A percentile compares a stretch with the other conserved stretches of the same genome.
These are phyloP conservation scores for Thereva nobilitata DNA, from an alignment of 2,888 invertebrate species.

Conservation along the genomic window DNA sequence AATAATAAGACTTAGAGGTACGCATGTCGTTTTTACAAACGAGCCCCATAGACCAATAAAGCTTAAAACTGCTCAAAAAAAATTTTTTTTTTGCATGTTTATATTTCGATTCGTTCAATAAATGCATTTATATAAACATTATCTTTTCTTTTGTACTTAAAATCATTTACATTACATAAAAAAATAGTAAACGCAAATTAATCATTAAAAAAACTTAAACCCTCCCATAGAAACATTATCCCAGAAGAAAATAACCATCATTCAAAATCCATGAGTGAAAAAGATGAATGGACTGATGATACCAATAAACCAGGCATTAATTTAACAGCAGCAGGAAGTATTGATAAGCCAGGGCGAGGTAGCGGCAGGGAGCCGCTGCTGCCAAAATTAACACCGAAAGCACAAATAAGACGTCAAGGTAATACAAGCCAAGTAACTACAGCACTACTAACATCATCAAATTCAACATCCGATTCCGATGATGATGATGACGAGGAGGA, in stretches of 20 bases:
- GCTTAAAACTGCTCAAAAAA: too few species aligned
- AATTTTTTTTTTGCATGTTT: too few species aligned
- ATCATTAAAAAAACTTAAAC: too few species aligned
- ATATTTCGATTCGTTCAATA: too few species aligned
- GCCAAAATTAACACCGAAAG: conserved; percentile 63
- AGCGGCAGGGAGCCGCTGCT: conserved; percentile 61
- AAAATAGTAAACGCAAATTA: too few species aligned
- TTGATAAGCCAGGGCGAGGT: conserved; percentile 38
- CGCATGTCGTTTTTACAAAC: too few species aligned
- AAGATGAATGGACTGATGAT: conserved; percentile 55
- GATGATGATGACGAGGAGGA: conserved; percentile 54
- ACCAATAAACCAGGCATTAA: conserved; percentile 52
- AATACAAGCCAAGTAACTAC: conserved; percentile 63
- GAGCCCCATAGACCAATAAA: too few species aligned
- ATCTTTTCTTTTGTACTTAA: too few species aligned
- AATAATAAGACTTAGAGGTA: too few species aligned
- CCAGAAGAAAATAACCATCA: conserved; percentile 68
- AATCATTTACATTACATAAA: too few species aligned
- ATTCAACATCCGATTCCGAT: conserved; percentile 62
- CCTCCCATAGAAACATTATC: conserved; percentile 64
- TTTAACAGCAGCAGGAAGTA: conserved; percentile 51
- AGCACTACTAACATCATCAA: conserved; percentile 66
- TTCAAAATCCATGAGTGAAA: conserved; percentile 67
- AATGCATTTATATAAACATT: too few species aligned
- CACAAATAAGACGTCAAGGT: conserved; percentile 61